Base-by-base conservation (phyloP, 2,888 invertebrate genomes). In the Microctonus hyperodae region DNA sequence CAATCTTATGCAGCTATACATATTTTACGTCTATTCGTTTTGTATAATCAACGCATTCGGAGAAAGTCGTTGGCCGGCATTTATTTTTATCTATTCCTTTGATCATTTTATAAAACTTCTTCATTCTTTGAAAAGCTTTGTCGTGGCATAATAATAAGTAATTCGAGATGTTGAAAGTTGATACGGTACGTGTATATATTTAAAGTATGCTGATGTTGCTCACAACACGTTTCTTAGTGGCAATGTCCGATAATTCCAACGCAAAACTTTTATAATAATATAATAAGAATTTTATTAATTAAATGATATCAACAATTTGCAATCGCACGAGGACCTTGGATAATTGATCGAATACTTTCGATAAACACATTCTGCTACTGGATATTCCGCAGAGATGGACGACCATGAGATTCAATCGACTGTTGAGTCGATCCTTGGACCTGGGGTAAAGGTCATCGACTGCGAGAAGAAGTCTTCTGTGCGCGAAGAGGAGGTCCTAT, bases 401-500 rank as follows among this genome's bases (percentile, higher is more conserved):
- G 91, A 91, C 81, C 86, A 87, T 75, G 91, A 91, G 83, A 90
- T 91, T 74, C 89, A 91, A 79, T 90, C 90, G 77, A 91, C 91
- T 69, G 91, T 91, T 69, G 91, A 91, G 83, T 90, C 91, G 72
- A 89, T 91, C 73, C 87, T 91, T 71, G 91, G 91, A 68, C 90
- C 90, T 73, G 90, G 90, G 69, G 90, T 88, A 31, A 89, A 90
- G 84, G 90, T 91, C 70, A 88, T 91, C 67, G 91, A 91, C 81
- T 91, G 91, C 80, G 90, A 91, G 80, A 90, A 91, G 76, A 90
- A 90, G 71, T 90, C 90, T n/a, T 88, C 89, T 65, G 88, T 91
- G 64, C 87, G 89, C 67, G 90, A 91, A 79, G 91, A 91, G 79
- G 91, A 91, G 81, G 88, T 91, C 64, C 83, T 91, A 51, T 85